Evolutionary conservation across 2,797 vertebrate species (phyloP).

Genomic region (Bufotes viridis): DNA sequence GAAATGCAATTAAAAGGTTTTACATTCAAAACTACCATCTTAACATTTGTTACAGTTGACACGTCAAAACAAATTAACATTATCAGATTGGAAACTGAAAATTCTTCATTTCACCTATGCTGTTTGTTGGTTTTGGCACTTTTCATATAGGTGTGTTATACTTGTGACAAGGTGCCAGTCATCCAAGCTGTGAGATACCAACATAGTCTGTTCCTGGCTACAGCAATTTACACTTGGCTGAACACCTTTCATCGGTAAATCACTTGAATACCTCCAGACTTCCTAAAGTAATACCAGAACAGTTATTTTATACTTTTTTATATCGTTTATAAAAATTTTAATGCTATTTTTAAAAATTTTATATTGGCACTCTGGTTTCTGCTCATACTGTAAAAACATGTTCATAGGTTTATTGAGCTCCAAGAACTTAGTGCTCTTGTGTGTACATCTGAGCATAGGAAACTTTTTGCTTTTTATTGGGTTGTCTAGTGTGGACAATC

Average conservation of each 20-base stretch:
- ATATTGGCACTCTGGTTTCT: background rate
- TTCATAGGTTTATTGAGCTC: background rate
- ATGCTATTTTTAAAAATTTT: too few species aligned
- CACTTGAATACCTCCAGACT: conserved; percentile 70
- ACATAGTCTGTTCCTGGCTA: conserved; percentile 73
- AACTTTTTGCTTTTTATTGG: background rate
- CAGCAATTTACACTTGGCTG: conserved; percentile 77
- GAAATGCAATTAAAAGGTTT: conserved; percentile 43
- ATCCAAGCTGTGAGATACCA: conserved; percentile 75
- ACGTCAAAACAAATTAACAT: conserved; percentile 65
- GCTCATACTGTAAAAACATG: background rate
- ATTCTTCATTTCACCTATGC: conserved; percentile 63
- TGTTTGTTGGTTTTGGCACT: conserved; percentile 74
- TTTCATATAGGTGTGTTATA: conserved; percentile 76
- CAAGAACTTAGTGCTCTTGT: background rate
- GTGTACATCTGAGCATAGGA: background rate
- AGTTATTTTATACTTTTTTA: background rate
- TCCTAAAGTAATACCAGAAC: conserved; percentile 51
- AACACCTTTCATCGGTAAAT: conserved; percentile 74
- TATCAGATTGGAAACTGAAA: conserved; percentile 65
- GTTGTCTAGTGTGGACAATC: background rate
- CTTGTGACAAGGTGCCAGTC: conserved; percentile 81
- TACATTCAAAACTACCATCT: conserved; percentile 23
- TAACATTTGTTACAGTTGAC: conserved; percentile 65
- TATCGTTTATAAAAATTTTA: background rate